phyloP scores from a whole-genome alignment of 1,140 invertebrate species.

The Drosophila pallidifrons region DNA sequence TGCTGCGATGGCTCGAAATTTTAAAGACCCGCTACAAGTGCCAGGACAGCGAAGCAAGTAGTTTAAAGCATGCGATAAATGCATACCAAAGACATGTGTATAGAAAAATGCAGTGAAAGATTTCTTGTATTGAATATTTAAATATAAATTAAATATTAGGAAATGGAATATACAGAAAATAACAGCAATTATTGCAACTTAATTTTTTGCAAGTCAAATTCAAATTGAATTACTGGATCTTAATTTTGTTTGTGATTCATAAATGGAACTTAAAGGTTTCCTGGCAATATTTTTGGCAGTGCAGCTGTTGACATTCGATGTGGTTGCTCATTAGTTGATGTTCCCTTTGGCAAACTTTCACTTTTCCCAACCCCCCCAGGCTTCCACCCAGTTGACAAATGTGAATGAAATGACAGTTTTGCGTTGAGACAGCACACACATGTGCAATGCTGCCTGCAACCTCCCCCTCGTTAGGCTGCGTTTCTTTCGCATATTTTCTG shows the following conservation, averaged over 20 bases:
- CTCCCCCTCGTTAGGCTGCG: slow-evolving; percentile 39
- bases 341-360: slow-evolving; percentile 18
- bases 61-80: too few relatives aligned
- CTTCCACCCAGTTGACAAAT: slow-evolving; percentile 37
- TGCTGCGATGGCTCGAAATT: slow-evolving; percentile 4
- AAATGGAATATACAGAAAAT: too few relatives aligned
- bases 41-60: too few relatives aligned
- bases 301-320: slow-evolving; percentile 11
- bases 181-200: too few relatives aligned
- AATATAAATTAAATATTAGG: too few relatives aligned
- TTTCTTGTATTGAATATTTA: too few relatives aligned
- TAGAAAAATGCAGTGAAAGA: too few relatives aligned
- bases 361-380: slow-evolving; percentile 35
- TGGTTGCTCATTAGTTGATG: not conserved
- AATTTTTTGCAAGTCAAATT: too few relatives aligned
- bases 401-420: slow-evolving; percentile 36
- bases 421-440: slow-evolving; percentile 42
- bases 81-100: too few relatives aligned
- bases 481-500: slow-evolving; percentile 51
- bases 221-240: not conserved
- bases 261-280: not conserved
- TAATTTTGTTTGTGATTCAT: not conserved
- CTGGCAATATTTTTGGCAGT: not conserved
- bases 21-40: not conserved
- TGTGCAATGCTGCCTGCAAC: slow-evolving; percentile 50